These are phyloP conservation scores for Agapornis roseicollis DNA, from an alignment of 2,113 vertebrate species.

Conservation along the genomic window DNA sequence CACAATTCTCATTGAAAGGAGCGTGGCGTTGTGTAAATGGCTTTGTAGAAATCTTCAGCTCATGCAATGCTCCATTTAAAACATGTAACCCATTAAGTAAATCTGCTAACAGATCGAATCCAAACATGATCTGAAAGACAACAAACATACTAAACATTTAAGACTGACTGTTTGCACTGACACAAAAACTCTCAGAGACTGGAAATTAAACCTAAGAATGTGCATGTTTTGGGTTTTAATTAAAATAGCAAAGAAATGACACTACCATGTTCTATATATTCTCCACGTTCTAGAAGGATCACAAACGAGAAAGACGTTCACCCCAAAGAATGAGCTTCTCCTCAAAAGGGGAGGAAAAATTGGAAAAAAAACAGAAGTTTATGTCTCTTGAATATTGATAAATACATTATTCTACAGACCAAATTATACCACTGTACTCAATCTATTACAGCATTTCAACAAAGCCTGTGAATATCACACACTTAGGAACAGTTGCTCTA, in stretches of 20 bases:
- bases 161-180: neutral
- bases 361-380: neutral
- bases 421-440: neutral
- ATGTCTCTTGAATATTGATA: neutral
- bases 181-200: neutral
- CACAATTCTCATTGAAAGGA: neutral
- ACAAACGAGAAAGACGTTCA: neutral
- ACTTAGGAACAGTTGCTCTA: constrained; percentile 27
- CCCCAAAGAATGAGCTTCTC: neutral
- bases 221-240: neutral
- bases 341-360: neutral
- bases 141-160: neutral
- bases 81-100: neutral
- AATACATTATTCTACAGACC: neutral
- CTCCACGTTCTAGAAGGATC: neutral
- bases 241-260: accelerated
- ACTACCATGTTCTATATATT: neutral
- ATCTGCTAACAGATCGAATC: neutral
- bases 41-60: neutral
- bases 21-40: neutral
- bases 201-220: accelerated
- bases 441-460: neutral
- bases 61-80: neutral
- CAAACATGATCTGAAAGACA: neutral
- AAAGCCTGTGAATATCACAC: neutral